Evolutionary conservation across 1,140 invertebrate species (phyloP).

Genomic region (Phymastichus coffea): DNA sequence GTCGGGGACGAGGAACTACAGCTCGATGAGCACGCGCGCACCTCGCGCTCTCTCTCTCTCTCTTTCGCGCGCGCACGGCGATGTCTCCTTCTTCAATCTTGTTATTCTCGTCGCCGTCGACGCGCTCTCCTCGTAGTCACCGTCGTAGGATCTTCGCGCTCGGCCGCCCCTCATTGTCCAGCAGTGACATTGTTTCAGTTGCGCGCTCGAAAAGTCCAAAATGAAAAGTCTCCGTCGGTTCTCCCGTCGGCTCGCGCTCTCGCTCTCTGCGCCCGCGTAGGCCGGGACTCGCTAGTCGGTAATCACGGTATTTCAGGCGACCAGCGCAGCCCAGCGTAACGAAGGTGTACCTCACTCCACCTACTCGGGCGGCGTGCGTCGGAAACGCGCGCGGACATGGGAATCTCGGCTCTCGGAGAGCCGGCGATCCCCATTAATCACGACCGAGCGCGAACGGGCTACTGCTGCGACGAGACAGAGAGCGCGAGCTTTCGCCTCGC

Average conservation of each 20-base stretch:
- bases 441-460: too few relatives aligned
- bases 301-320: too few relatives aligned
- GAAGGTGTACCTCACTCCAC: constrained; percentile 41
- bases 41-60: constrained; percentile 31
- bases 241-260: too few relatives aligned
- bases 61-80: neutral
- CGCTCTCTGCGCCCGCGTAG: too few relatives aligned
- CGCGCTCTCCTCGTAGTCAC: constrained; percentile 13
- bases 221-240: too few relatives aligned
- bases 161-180: constrained; percentile 43
- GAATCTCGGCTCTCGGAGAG: constrained; percentile 39
- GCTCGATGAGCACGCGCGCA: constrained; percentile 55
- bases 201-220: too few relatives aligned
- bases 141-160: constrained; percentile 42
- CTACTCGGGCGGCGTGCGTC: constrained; percentile 36
- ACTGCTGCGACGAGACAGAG: neutral
- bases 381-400: constrained; percentile 45
- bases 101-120: constrained; percentile 21
- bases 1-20: constrained; percentile 55
- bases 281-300: too few relatives aligned
- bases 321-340: constrained; percentile 46
- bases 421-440: too few relatives aligned
- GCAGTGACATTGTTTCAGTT: constrained; percentile 28
- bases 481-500: neutral
- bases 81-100: constrained; percentile 29